Evolutionary conservation across 2,797 vertebrate genomes (phyloP).

Genomic region (Coreius guichenoti): DNA sequence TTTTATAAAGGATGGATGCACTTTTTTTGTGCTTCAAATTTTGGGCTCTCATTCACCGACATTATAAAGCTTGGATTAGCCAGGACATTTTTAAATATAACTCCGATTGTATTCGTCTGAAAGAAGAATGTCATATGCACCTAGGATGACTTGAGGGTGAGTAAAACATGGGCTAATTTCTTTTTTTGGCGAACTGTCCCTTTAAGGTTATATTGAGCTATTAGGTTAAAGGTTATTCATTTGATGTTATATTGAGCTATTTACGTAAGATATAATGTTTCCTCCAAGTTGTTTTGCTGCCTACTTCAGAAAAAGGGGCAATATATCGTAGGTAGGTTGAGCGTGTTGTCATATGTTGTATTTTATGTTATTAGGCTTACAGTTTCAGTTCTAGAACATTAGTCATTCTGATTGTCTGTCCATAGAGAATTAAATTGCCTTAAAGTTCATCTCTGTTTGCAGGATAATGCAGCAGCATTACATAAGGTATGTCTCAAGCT

Average conservation of each 20-base stretch:
- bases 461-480: background rate
- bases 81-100: no score
- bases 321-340: background rate
- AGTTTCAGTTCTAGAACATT: conserved; percentile 9
- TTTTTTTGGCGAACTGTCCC: no score
- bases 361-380: conserved; percentile 13
- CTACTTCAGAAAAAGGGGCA: background rate
- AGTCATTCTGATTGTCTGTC: background rate
- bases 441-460: conserved; percentile 9
- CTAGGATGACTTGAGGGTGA: no score
- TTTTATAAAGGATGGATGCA: no score
- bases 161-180: no score
- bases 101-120: no score
- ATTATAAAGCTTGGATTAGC: no score
- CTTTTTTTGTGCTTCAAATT: no score
- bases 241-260: background rate
- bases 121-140: no score
- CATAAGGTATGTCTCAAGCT: conserved; percentile 1
- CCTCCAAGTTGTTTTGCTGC: background rate
- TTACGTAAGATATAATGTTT: background rate
- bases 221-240: background rate
- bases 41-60: no score
- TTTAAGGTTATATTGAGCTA: background rate
- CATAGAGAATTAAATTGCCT: background rate
- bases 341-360: background rate